Conservation (phyloP, 1,140 invertebrate species). For the Nephila pilipes region DNA sequence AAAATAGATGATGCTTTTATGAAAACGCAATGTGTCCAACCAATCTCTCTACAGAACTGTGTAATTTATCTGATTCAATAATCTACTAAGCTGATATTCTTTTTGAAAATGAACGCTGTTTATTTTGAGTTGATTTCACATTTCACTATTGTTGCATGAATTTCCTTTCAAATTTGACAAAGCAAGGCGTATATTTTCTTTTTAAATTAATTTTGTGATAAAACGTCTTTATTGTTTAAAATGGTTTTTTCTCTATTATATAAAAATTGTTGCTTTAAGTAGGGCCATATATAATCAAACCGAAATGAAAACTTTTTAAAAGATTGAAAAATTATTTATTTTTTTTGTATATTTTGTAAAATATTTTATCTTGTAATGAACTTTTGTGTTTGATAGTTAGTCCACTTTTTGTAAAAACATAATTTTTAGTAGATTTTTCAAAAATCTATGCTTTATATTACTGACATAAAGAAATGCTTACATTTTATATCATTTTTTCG, state of each 20-base stretch:
- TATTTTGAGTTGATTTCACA: too few relatives aligned
- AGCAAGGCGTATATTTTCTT: not conserved
- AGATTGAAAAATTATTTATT: not conserved
- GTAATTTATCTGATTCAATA: too few relatives aligned
- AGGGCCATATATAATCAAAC: too few relatives aligned
- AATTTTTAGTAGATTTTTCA: not conserved
- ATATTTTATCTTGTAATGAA: not conserved
- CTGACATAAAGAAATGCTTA: not conserved
- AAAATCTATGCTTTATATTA: not conserved
- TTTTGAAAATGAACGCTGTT: too few relatives aligned
- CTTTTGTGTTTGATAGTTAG: not conserved
- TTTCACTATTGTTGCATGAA: not conserved
- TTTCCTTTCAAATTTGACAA: not conserved
- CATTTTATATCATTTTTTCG: not conserved
- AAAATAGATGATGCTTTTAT: too few relatives aligned
- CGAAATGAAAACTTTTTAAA: too few relatives aligned
- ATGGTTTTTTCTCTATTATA: too few relatives aligned
- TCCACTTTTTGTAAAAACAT: not conserved
- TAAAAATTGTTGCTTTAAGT: too few relatives aligned
- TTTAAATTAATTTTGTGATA: not conserved
- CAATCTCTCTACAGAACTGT: too few relatives aligned
- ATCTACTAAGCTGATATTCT: too few relatives aligned
- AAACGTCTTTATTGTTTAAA: not conserved
- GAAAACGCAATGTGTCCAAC: too few relatives aligned
- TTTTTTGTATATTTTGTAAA: conserved; percentile 12